Percentiles rank a stretch among this genome's conserved stretches.
Conservation (phyloP, 2,113 vertebrate species). For the Siniperca chuatsi region DNA sequence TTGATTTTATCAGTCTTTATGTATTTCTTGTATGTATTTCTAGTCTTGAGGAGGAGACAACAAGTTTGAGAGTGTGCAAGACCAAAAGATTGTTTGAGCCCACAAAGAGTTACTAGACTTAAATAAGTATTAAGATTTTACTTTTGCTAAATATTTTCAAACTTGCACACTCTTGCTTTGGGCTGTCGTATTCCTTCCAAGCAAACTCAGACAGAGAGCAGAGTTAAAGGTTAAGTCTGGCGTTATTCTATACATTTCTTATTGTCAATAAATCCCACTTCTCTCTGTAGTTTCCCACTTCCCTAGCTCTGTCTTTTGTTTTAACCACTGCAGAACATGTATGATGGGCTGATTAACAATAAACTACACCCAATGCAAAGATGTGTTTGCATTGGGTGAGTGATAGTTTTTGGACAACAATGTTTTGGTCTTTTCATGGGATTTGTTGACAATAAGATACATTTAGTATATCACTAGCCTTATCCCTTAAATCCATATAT, state of each 20-base stretch:
- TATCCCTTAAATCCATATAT: neutral
- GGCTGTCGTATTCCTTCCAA: neutral
- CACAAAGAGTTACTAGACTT: neutral
- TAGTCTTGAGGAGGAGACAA: no score
- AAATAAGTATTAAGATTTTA: neutral
- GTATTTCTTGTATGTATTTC: neutral
- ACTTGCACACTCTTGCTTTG: neutral
- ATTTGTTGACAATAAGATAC: neutral
- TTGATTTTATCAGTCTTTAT: neutral
- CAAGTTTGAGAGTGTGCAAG: neutral
- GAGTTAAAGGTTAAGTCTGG: neutral
- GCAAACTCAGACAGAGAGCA: neutral
- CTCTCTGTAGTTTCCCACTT: no score
- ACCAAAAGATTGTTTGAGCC: neutral
- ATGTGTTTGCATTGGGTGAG: no score
- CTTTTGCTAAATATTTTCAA: neutral
- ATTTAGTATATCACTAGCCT: neutral
- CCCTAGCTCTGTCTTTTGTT: no score
- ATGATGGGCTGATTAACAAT: neutral
- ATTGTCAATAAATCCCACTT: neutral
- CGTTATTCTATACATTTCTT: neutral
- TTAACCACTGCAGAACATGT: neutral
- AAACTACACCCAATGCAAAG: neutral
- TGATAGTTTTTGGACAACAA: no score
- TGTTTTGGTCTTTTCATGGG: neutral